phyloP scores from a whole-genome alignment of 2,797 vertebrate species.

The Galaxias olidus region DNA sequence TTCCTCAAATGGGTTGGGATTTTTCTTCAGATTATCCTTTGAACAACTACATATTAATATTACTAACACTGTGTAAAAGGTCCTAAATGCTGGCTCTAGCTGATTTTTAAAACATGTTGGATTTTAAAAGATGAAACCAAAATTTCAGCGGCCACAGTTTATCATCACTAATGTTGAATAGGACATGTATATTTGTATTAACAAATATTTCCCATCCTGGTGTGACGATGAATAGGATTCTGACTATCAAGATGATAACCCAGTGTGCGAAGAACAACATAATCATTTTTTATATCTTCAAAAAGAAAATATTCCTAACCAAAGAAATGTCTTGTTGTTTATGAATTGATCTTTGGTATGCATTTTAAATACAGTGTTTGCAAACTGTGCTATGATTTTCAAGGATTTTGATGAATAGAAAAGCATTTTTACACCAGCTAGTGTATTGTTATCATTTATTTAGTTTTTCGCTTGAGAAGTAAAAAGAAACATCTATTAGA shows the following conservation, averaged over 20 bases:
- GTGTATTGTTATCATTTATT: conserved; percentile 9
- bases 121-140: not conserved
- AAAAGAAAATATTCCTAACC: conserved; percentile 88
- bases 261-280: conserved; percentile 76
- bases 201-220: conserved; percentile 55
- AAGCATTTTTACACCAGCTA: conserved; percentile 49
- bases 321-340: conserved; percentile 90
- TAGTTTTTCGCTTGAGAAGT: conserved; percentile 56
- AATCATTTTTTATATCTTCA: conserved; percentile 78
- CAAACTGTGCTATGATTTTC: conserved; percentile 63
- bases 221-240: conserved; percentile 67
- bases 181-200: conserved; percentile 42
- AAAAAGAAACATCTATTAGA: conserved; percentile 46
- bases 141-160: conserved; percentile 30
- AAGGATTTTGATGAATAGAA: conserved; percentile 62
- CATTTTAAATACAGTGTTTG: conserved; percentile 61
- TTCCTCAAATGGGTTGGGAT: conserved; percentile 72
- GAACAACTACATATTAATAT: conserved; percentile 16
- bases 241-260: conserved; percentile 73
- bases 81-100: too few species aligned
- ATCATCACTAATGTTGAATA: conserved; percentile 27
- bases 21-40: conserved; percentile 57
- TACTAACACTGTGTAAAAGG: too few species aligned
- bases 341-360: conserved; percentile 75
- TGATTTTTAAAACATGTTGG: too few species aligned